Evolutionary conservation across 2,113 vertebrate species (phyloP).

Genomic region (Corydoras maculifer): DNA sequence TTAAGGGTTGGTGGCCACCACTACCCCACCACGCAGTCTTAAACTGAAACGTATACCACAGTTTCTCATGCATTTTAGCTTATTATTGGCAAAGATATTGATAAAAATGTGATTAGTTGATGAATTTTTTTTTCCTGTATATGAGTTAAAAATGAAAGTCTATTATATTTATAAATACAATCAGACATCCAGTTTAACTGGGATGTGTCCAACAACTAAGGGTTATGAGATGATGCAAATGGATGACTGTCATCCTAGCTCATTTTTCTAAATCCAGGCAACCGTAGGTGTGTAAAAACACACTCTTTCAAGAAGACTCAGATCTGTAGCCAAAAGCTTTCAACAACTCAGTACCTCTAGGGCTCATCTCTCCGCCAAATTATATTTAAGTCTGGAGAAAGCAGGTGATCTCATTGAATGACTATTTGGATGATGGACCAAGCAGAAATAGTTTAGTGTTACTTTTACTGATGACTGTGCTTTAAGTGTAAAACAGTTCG

Average conservation of each 20-base stretch:
- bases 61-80: no score
- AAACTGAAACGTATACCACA: no score
- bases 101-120: no score
- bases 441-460: background rate
- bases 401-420: slow-evolving; percentile 10
- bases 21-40: no score
- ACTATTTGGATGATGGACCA: slow-evolving; percentile 4
- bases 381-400: slow-evolving; percentile 10
- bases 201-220: background rate
- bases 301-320: slow-evolving; percentile 8
- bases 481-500: slow-evolving; percentile 2
- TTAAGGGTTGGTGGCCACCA: no score
- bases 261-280: slow-evolving; percentile 14
- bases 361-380: slow-evolving; percentile 5
- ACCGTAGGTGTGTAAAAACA: slow-evolving; percentile 32
- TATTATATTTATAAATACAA: background rate
- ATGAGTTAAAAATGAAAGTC: no score
- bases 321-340: slow-evolving; percentile 28
- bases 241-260: slow-evolving; percentile 13
- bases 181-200: background rate
- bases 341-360: slow-evolving; percentile 15
- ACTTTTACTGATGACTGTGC: slow-evolving; percentile 1
- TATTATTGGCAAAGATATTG: no score
- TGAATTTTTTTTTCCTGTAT: no score
- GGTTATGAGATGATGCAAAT: slow-evolving; percentile 14